Percentiles rank a stretch among this genome's conserved stretches.
Conservation (phyloP, 2,797 vertebrate genomes). For the Falco peregrinus region DNA sequence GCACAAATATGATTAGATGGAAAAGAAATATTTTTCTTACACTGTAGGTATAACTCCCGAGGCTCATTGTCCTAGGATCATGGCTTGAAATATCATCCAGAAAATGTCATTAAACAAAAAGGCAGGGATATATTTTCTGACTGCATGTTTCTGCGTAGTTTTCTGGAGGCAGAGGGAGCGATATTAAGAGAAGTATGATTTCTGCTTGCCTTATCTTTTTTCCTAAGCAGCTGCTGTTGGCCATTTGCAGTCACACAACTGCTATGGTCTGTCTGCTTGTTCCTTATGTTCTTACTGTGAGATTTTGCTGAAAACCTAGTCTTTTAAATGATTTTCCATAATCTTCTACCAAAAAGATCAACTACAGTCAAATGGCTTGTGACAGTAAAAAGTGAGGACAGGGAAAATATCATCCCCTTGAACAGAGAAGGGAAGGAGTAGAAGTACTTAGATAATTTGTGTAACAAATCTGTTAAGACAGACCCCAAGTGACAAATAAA, state of each 20-base stretch:
- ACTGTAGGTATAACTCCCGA: background rate
- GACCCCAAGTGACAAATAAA: background rate
- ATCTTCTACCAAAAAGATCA: background rate
- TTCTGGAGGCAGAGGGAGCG: background rate
- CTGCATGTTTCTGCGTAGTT: background rate
- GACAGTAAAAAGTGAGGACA: background rate
- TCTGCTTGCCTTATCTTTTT: background rate
- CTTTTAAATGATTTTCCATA: background rate
- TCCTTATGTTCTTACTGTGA: background rate
- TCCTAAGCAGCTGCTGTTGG: background rate
- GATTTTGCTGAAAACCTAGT: background rate
- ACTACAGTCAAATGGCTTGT: background rate
- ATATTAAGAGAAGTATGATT: background rate
- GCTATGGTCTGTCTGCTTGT: background rate
- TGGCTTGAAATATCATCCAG: background rate
- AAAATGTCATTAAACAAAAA: background rate
- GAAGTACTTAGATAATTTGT: background rate
- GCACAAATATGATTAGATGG: background rate
- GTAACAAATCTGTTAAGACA: background rate
- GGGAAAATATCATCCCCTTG: background rate
- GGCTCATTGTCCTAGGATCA: background rate
- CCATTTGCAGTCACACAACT: background rate
- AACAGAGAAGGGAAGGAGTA: background rate
- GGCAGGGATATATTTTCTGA: background rate
- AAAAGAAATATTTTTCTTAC: background rate